These are phyloP conservation scores for Tenthredo livida DNA, from an alignment of 2,888 invertebrate species.

Conservation along the genomic window DNA sequence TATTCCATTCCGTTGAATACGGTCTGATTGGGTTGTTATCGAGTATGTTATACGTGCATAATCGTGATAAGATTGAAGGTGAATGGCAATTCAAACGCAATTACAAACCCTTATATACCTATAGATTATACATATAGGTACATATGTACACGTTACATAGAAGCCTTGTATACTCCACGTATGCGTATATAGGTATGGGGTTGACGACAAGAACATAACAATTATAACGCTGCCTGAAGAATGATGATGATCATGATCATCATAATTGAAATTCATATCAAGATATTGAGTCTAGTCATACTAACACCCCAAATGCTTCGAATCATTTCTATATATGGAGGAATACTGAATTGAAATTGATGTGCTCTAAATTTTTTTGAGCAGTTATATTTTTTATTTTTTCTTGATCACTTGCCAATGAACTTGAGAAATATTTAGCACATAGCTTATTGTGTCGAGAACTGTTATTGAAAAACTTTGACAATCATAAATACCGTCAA, in stretches of 20 bases:
- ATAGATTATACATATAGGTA: no score
- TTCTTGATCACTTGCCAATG: slow-evolving; percentile 6
- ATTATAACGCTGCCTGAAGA: not conserved
- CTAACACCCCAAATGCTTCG: not conserved
- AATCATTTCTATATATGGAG: not conserved
- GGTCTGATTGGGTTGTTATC: slow-evolving; percentile 48
- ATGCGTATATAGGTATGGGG: not conserved
- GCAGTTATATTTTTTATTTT: not conserved
- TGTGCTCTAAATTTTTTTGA: not conserved
- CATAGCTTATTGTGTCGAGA: not conserved
- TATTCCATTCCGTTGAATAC: slow-evolving; percentile 37
- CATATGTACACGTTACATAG: not conserved
- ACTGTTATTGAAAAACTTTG: slow-evolving; percentile 6
- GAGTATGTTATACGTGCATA: slow-evolving; percentile 37
- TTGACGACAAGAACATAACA: not conserved
- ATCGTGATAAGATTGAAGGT: slow-evolving; percentile 39
- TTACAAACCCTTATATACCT: slow-evolving; percentile 32
- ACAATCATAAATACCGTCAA: not conserved
- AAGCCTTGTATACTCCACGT: not conserved
- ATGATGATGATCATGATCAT: not conserved
- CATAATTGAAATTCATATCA: not conserved
- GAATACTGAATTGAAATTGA: not conserved
- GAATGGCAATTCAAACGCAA: slow-evolving; percentile 35
- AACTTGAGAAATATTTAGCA: not conserved
- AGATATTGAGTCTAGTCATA: not conserved